Percentiles rank a stretch among this genome's conserved stretches.
These are phyloP conservation scores for Brachystomella parvula DNA, from an alignment of 1,140 invertebrate genomes.

Conservation along the genomic window DNA sequence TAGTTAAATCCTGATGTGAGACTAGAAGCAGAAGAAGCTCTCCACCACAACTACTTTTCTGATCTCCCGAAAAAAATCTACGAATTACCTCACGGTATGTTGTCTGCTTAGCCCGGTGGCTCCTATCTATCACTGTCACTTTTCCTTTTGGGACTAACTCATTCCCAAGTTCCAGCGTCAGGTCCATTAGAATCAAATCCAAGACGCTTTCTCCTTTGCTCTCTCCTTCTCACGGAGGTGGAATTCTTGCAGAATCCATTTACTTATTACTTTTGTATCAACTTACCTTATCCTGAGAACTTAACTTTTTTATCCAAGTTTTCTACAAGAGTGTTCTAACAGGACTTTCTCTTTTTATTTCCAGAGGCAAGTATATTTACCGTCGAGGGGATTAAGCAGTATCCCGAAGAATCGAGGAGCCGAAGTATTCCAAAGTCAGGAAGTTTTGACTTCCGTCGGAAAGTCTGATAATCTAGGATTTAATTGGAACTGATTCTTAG, in stretches of 20 bases:
- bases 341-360: slow-evolving; percentile 43
- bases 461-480: slow-evolving; percentile 25
- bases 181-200: slow-evolving; percentile 20
- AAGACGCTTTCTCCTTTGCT: not conserved
- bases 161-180: slow-evolving; percentile 19
- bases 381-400: slow-evolving; percentile 72
- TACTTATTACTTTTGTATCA: slow-evolving; percentile 9
- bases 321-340: not conserved
- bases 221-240: not conserved
- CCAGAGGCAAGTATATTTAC: slow-evolving; percentile 86
- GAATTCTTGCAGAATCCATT: slow-evolving; percentile 15
- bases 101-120: not conserved
- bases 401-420: slow-evolving; percentile 51
- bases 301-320: not conserved
- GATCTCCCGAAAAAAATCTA: slow-evolving; percentile 78
- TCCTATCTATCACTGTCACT: slow-evolving; percentile 27
- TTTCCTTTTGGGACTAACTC: slow-evolving; percentile 19
- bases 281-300: not conserved
- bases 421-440: slow-evolving; percentile 34
- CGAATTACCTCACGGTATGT: slow-evolving; percentile 80
- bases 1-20: slow-evolving; percentile 78
- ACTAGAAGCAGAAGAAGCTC: slow-evolving; percentile 76
- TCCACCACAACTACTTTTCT: slow-evolving; percentile 82
- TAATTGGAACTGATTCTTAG: not conserved
- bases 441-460: slow-evolving; percentile 36